A percentile compares a stretch with the other conserved stretches of the same genome.
These are phyloP conservation scores for Urocynchramus pylzowi DNA, from an alignment of 2,113 vertebrate species.

Conservation along the genomic window DNA sequence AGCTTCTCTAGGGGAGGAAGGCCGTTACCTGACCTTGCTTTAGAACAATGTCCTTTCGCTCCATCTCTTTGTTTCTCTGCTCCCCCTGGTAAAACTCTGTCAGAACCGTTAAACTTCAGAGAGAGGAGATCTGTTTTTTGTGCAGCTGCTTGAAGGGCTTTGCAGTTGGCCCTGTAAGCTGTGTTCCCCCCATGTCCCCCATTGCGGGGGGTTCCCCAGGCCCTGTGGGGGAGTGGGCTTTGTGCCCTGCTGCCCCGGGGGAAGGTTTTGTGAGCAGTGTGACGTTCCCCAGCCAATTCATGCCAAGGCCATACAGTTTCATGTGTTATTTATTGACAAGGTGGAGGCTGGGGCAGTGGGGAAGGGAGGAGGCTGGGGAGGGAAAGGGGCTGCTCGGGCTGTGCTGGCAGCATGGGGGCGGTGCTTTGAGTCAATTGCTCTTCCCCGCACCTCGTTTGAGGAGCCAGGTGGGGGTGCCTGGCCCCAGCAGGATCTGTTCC, in stretches of 20 bases:
- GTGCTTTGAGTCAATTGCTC: not conserved
- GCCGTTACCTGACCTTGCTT: conserved; percentile 39
- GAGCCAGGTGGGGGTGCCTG: not conserved
- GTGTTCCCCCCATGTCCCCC: not conserved
- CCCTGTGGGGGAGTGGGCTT: not conserved
- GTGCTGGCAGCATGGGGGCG: fast-evolving
- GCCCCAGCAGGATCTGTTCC: not conserved
- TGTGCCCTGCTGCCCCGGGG: not conserved
- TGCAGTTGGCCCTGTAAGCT: not conserved
- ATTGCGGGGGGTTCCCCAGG: fast-evolving
- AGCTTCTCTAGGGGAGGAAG: not conserved
- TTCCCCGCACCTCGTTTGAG: fast-evolving
- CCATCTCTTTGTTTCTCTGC: not conserved
- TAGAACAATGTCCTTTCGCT: not conserved
- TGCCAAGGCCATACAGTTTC: not conserved
- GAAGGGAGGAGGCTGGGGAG: not conserved
- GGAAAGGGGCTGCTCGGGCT: not conserved
- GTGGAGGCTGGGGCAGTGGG: not conserved
- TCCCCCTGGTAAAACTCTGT: conserved; percentile 35
- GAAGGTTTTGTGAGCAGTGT: not conserved
- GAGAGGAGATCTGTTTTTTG: not conserved
- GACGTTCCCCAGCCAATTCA: not conserved
- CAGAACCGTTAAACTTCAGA: conserved; percentile 31
- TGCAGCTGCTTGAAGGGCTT: not conserved
- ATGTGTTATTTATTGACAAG: conserved; percentile 44